These are phyloP conservation scores for Seriola rivoliana DNA, from an alignment of 2,113 vertebrate genomes.

Conservation along the genomic window DNA sequence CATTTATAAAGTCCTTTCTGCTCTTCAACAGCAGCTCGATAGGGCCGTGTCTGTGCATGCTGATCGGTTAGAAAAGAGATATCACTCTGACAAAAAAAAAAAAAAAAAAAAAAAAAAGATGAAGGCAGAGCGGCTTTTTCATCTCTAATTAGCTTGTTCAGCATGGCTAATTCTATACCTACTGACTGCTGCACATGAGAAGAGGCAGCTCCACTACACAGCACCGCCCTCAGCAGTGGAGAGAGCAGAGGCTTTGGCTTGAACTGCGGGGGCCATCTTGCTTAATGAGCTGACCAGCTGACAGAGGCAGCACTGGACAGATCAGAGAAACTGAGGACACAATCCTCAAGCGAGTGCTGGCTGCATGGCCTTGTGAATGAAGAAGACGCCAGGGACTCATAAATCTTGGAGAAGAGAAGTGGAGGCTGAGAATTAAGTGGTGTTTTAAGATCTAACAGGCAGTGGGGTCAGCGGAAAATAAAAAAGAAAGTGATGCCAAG, in stretches of 20 bases:
- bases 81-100: neutral
- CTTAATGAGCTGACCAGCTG: constrained; percentile 1
- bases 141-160: constrained; percentile 45
- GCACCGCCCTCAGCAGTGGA: constrained; percentile 2
- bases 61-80: neutral
- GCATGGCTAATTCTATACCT: constrained; percentile 17
- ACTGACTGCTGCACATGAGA: constrained; percentile 30
- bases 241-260: neutral
- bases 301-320: neutral
- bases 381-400: neutral
- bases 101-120: neutral
- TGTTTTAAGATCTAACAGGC: constrained; percentile 2
- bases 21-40: neutral
- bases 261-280: neutral
- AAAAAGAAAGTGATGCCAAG: neutral
- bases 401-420: constrained; percentile 17
- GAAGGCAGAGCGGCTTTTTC: constrained; percentile 13
- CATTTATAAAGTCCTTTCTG: constrained; percentile 3
- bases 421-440: constrained; percentile 8
- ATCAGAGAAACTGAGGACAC: constrained; percentile 23
- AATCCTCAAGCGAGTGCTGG: neutral
- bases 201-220: constrained; percentile 17
- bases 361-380: neutral
- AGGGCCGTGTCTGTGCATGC: neutral
- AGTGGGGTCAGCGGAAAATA: neutral